Base-by-base conservation (phyloP, 2,888 invertebrate species). In the Halictus ligatus region DNA sequence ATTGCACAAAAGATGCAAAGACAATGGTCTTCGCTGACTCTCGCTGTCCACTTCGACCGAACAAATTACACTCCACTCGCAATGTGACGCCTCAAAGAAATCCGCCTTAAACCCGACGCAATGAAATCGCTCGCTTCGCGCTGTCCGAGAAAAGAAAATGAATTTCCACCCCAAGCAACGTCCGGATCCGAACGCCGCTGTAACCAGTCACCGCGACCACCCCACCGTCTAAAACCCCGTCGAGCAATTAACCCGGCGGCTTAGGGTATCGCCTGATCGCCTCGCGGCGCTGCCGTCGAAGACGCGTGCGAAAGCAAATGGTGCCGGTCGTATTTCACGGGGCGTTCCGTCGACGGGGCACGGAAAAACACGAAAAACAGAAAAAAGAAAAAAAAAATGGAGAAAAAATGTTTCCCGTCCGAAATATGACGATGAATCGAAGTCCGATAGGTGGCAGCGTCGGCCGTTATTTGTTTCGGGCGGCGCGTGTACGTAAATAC, bases 371-470 rank as follows among this genome's bases (percentile, higher is more conserved):
- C 35, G 35, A 35, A 2, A 35, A 35, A 35, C 35, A 35, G 5
- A 35, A 35, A 35, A 35, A 4, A 35, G 5, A 35, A 35, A 35
- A 35, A 54, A 48, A 48, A 60, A 21, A n/a, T 12, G 1, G 4
- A 35, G 43, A 29, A 54, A 15, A 7, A 40, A 69, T 64, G 29
- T 25, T 67, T 85, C 40, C 71, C 25, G 29, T 64, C 43, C 78
- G 64, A 84, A 85, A 76, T 78, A 85, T 84, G 75, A 84, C 78
- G 72, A 84, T 84, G 78, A 84, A 85, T 85, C 75, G 75, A 73
- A 46, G 58, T 40, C 60, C 80, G 75, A 75, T 43, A 80, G n/a
- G n/a, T 29, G 25, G 50, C 50, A 73, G 43, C 58, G 58, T 29
- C 58, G 58, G n/a, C 15, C 35, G 83, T 75, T 82, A 76, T 82